A percentile compares a stretch with the other conserved stretches of the same genome.
phyloP scores from a whole-genome alignment of 2,888 invertebrate genomes.

The Peribatodes rhomboidaria region DNA sequence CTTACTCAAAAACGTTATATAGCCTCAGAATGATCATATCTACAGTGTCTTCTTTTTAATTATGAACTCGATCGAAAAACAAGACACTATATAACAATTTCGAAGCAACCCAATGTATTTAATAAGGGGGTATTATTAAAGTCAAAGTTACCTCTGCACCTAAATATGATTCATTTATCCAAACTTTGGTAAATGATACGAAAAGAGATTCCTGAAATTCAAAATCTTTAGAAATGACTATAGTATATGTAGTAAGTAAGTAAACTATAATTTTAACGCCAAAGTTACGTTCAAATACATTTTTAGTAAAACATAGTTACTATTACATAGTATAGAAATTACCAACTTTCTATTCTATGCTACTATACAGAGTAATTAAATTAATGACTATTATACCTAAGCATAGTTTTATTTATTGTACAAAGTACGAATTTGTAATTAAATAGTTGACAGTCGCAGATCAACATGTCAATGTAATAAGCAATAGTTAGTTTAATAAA shows the following conservation, averaged over 20 bases:
- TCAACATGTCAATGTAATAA: conserved; percentile 50
- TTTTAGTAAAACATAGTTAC: conserved; percentile 48
- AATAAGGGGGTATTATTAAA: no score
- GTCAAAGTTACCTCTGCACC: no score
- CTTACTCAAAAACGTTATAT: no score
- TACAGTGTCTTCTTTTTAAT: no score
- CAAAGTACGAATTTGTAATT: conserved; percentile 65
- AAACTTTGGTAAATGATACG: conserved; percentile 20
- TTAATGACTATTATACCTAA: conserved; percentile 44
- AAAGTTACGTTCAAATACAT: conserved; percentile 58
- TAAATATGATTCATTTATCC: conserved; percentile 48
- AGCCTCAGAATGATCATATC: no score
- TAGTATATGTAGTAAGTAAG: conserved; percentile 43
- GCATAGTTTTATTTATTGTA: conserved; percentile 75
- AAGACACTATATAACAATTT: no score
- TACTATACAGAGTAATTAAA: conserved; percentile 34
- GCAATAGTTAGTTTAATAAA: conserved; percentile 60
- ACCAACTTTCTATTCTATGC: no score
- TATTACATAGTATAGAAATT: conserved; percentile 9
- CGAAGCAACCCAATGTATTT: no score
- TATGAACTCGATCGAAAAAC: background rate
- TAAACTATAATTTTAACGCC: conserved; percentile 55
- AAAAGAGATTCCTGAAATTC: conserved; percentile 63
- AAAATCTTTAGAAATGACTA: conserved; percentile 47
- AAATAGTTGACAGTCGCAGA: conserved; percentile 39